Evolutionary conservation across 37 sponge, comb jelly and placozoan species (phyloP).

Genomic region (Spongilla lacustris): DNA sequence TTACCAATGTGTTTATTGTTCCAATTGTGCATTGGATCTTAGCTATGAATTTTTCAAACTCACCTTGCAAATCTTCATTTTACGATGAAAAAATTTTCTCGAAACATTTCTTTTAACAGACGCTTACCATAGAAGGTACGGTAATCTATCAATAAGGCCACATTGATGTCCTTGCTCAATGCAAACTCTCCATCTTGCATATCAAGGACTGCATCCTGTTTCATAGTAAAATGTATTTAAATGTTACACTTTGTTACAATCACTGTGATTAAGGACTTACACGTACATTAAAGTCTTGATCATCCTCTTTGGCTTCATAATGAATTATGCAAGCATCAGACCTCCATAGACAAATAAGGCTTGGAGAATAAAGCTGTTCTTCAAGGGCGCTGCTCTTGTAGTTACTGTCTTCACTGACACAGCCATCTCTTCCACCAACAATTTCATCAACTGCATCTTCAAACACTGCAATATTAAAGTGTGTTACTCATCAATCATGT

Average conservation of each 20-base stretch:
- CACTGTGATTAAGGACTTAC: background rate
- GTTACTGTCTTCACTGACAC: background rate
- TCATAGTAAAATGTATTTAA: background rate
- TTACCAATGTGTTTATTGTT: background rate
- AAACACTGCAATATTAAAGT: background rate
- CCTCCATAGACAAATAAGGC: background rate
- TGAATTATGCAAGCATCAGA: background rate
- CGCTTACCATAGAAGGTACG: background rate
- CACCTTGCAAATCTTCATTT: background rate
- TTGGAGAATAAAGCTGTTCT: background rate
- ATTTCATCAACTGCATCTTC: constrained; percentile 1
- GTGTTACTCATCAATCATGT: background rate
- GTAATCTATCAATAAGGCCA: background rate
- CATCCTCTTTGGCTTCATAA: constrained; percentile 1
- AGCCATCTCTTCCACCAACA: background rate
- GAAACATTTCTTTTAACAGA: background rate
- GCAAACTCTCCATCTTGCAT: background rate
- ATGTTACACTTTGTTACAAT: background rate
- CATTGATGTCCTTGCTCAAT: background rate
- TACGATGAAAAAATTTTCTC: background rate
- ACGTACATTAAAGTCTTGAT: background rate
- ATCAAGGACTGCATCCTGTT: background rate
- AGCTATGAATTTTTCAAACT: background rate
- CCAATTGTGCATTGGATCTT: background rate
- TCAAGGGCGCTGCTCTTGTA: background rate